Evolutionary conservation across 2,113 vertebrate genomes (phyloP).

Genomic region (Dipodomys stephensi): DNA sequence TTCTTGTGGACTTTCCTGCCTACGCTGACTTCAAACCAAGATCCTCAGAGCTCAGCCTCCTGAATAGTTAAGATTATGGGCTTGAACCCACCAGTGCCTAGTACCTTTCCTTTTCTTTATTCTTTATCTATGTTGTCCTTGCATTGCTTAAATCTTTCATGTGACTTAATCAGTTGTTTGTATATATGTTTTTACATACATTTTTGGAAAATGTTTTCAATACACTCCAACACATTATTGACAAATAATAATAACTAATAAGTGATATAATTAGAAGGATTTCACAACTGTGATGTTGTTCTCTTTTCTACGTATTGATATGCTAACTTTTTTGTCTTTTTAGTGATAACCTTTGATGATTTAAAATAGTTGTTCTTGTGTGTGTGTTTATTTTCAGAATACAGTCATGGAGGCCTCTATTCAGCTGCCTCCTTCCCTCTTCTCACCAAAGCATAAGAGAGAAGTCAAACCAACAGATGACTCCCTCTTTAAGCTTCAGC

Average conservation of each 20-base stretch:
- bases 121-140: background rate
- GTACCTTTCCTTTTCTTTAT: background rate
- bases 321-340: background rate
- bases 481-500: conserved; percentile 92
- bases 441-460: conserved; percentile 88
- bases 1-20: no score
- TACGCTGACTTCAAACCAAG: no score
- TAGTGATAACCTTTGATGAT: no score
- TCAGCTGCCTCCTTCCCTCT: conserved; percentile 94
- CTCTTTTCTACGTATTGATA: background rate
- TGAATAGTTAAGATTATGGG: no score
- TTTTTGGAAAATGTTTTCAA: background rate
- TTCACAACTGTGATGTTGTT: background rate
- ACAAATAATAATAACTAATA: no score
- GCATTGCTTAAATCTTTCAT: background rate
- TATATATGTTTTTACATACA: background rate
- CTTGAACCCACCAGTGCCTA: no score
- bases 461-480: conserved; percentile 90
- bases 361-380: background rate
- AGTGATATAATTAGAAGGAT: background rate
- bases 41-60: no score
- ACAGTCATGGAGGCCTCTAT: conserved; percentile 96
- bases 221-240: no score
- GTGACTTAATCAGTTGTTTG: background rate
- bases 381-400: conserved; percentile 86